phyloP scores from a whole-genome alignment of 2,888 invertebrate species.

The Polydesmus complanatus region DNA sequence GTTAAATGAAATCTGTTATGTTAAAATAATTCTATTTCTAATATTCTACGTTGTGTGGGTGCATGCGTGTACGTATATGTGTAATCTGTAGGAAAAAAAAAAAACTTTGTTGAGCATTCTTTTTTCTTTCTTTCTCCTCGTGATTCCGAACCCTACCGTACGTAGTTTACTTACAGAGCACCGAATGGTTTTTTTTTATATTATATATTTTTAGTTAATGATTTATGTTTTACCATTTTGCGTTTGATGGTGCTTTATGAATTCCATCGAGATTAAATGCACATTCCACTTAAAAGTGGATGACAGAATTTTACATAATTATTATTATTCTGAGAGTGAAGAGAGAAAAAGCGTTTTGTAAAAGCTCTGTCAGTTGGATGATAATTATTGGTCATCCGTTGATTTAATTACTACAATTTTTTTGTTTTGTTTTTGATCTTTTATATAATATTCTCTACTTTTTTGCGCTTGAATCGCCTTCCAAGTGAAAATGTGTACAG shows the following conservation, averaged over 20 bases:
- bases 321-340: too few species aligned
- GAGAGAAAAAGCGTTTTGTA: too few species aligned
- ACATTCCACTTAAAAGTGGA: background rate
- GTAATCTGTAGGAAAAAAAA: background rate
- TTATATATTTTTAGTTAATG: background rate
- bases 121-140: background rate
- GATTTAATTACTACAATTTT: too few species aligned
- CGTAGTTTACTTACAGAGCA: background rate
- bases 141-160: too few species aligned
- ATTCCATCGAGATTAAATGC: background rate
- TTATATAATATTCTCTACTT: too few species aligned
- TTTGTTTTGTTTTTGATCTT: too few species aligned
- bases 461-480: too few species aligned
- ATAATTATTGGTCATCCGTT: too few species aligned
- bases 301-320: background rate
- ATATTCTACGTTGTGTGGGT: background rate
- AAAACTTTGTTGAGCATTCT: background rate
- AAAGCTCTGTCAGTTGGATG: too few species aligned
- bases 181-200: background rate
- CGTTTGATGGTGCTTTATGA: background rate
- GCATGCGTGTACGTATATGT: background rate
- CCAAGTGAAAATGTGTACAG: too few species aligned
- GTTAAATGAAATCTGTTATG: background rate
- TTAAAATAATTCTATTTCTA: too few species aligned
- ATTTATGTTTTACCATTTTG: background rate